A percentile compares a stretch with the other conserved stretches of the same genome.
Evolutionary conservation across 2,797 vertebrate species (phyloP).

Genomic region (Enteromius viviparus): DNA sequence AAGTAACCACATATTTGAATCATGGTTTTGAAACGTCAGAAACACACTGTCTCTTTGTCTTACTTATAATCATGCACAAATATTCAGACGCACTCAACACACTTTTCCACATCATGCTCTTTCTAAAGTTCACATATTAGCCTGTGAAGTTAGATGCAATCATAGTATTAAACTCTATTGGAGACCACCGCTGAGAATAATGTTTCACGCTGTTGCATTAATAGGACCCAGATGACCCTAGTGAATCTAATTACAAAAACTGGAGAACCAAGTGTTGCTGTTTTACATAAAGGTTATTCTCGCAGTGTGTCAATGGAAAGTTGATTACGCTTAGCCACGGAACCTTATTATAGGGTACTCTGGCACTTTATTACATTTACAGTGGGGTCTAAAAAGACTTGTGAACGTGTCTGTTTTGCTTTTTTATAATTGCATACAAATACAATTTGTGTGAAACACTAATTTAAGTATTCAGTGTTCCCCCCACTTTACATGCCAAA

Average conservation of each 20-base stretch:
- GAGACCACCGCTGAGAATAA: conserved; percentile 33
- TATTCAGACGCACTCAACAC: not conserved
- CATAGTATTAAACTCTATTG: conserved; percentile 17
- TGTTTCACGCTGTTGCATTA: not conserved
- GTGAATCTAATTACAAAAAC: conserved; percentile 7
- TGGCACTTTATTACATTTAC: not conserved
- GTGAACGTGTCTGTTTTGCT: not conserved
- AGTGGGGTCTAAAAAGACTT: not conserved
- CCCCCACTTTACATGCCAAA: not conserved
- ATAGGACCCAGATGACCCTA: conserved; percentile 39
- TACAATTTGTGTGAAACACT: not conserved
- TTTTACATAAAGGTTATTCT: conserved; percentile 23
- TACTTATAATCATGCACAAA: not conserved
- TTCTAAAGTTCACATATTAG: conserved; percentile 31
- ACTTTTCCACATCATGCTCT: conserved; percentile 23
- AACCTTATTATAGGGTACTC: not conserved
- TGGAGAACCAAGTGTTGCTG: conserved; percentile 4
- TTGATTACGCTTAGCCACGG: not conserved
- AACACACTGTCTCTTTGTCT: conserved; percentile 33
- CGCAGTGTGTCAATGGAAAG: not conserved
- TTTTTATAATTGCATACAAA: not conserved
- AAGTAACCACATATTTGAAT: conserved; percentile 16
- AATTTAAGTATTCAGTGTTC: not conserved
- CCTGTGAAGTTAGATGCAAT: conserved; percentile 30
- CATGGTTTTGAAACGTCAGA: conserved; percentile 8